These are phyloP conservation scores for Drosophila kuntzei DNA, from an alignment of 2,888 invertebrate species.

Conservation along the genomic window DNA sequence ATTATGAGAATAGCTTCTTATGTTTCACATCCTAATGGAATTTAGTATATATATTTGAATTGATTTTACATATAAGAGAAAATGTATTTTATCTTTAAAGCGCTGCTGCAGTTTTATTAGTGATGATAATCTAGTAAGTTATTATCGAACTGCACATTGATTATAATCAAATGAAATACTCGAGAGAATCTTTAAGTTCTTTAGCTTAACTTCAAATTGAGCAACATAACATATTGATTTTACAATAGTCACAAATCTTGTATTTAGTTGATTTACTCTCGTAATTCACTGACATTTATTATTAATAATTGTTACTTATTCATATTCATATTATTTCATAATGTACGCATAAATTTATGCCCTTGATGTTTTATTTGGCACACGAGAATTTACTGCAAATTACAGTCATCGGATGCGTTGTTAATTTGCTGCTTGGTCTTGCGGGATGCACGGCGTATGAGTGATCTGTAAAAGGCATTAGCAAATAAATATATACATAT, in stretches of 20 bases:
- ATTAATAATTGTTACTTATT: constrained; percentile 12
- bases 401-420: constrained; percentile 90
- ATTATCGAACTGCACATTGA: constrained; percentile 23
- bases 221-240: constrained; percentile 14
- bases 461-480: constrained; percentile 86
- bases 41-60: not conserved
- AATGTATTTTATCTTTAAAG: not conserved
- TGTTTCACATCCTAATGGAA: not conserved
- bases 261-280: constrained; percentile 30
- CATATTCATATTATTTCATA: constrained; percentile 10
- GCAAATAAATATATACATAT: constrained; percentile 3
- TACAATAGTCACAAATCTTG: not conserved
- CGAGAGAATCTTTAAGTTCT: constrained; percentile 2
- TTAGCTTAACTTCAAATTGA: constrained; percentile 11
- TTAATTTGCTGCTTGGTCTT: constrained; percentile 92
- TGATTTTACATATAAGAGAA: not conserved
- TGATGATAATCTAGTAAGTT: constrained; percentile 4
- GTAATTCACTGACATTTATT: constrained; percentile 28
- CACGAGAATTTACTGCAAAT: constrained; percentile 88
- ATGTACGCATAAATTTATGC: constrained; percentile 4
- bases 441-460: constrained; percentile 92
- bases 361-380: constrained; percentile 3
- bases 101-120: not conserved
- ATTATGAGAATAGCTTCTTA: not conserved
- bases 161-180: constrained; percentile 11